Evolutionary conservation across 2,888 invertebrate genomes (phyloP).

Genomic region (Drosophila kuntzei): DNA sequence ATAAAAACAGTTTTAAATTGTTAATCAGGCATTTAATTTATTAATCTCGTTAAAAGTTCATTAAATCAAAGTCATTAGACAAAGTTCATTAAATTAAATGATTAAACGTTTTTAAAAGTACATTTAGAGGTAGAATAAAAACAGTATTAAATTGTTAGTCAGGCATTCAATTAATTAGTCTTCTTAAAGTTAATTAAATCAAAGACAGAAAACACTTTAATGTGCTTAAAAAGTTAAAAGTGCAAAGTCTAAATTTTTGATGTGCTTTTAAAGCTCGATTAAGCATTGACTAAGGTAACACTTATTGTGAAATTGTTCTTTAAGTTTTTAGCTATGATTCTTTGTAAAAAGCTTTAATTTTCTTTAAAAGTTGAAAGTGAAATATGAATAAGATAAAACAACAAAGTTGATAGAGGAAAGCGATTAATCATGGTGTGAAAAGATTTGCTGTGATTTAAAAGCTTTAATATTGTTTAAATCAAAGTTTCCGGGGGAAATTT

Average conservation of each 20-base stretch:
- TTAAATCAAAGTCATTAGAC: neutral
- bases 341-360: too few species aligned
- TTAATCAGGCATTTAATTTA: too few species aligned
- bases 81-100: neutral
- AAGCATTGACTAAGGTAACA: too few species aligned
- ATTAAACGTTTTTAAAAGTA: neutral
- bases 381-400: too few species aligned
- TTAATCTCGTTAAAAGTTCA: neutral
- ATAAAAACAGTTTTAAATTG: too few species aligned
- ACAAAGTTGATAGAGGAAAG: too few species aligned
- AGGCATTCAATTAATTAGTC: neutral
- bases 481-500: too few species aligned
- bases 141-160: neutral
- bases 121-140: neutral
- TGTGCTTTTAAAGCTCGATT: neutral
- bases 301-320: too few species aligned
- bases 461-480: too few species aligned
- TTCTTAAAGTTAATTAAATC: neutral
- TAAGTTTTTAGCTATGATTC: too few species aligned
- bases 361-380: too few species aligned
- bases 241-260: neutral
- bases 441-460: neutral
- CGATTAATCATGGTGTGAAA: too few species aligned
- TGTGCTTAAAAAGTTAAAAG: neutral
- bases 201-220: neutral